Evolutionary conservation across 2,797 vertebrate species (phyloP).

Genomic region (Eurystomus glaucurus): DNA sequence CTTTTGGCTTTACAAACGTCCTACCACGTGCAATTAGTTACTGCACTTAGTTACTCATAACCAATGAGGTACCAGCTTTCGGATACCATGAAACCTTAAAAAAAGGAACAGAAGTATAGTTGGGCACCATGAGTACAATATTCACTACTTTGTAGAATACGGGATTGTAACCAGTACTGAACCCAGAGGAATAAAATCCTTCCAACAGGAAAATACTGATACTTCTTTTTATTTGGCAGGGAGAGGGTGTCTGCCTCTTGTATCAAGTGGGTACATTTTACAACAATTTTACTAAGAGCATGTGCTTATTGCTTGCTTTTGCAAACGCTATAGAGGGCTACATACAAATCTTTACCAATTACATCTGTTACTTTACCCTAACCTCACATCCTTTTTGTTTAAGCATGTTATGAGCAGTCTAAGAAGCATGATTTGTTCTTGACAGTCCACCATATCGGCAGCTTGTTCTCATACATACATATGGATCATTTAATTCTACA

Average conservation of each 20-base stretch:
- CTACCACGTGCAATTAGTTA: background rate
- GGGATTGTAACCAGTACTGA: background rate
- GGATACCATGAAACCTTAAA: background rate
- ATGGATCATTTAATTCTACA: background rate
- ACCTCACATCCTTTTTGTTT: background rate
- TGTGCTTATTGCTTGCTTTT: background rate
- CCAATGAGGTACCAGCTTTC: background rate
- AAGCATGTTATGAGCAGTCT: background rate
- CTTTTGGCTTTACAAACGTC: background rate
- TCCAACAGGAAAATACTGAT: background rate
- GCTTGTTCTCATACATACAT: background rate
- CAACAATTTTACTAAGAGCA: background rate
- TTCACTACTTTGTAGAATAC: background rate
- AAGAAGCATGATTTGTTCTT: background rate
- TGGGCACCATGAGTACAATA: background rate
- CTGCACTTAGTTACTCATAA: fast-evolving
- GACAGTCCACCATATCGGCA: background rate
- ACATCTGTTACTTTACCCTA: background rate
- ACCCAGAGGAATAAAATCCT: background rate
- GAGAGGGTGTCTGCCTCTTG: background rate
- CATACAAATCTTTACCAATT: fast-evolving
- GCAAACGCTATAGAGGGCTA: background rate
- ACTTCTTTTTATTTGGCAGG: fast-evolving
- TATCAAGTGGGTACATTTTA: background rate
- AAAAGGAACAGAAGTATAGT: background rate